A percentile compares a stretch with the other conserved stretches of the same genome.
Conservation (phyloP, 2,888 invertebrate species). For the Drosophila koepferae region DNA sequence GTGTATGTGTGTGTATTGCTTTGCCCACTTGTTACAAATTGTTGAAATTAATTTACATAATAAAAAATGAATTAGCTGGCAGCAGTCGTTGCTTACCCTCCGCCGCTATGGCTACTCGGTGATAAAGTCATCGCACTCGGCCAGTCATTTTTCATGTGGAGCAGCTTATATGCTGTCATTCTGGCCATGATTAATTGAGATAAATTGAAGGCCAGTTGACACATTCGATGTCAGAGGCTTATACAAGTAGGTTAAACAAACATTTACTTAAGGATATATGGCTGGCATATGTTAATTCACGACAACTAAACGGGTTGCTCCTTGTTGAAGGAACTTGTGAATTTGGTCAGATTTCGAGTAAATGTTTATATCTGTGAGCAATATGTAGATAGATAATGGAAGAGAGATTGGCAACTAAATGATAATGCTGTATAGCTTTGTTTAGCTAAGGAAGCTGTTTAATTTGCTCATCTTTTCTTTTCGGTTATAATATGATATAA, state of each 20-base stretch:
- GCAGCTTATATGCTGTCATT: constrained; percentile 33
- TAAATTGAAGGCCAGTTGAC: constrained; percentile 55
- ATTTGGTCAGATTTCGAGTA: neutral
- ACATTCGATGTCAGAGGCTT: constrained; percentile 20
- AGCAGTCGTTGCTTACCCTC: constrained; percentile 26
- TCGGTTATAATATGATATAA: too few relatives aligned
- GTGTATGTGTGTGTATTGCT: constrained; percentile 1
- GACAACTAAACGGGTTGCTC: neutral
- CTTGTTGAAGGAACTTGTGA: too few relatives aligned
- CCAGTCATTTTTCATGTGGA: constrained; percentile 34
- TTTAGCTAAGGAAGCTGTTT: too few relatives aligned
- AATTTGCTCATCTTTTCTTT: too few relatives aligned
- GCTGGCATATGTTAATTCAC: neutral
- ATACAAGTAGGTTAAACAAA: constrained; percentile 12
- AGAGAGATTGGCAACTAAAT: neutral
- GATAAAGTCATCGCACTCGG: constrained; percentile 39
- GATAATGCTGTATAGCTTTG: neutral
- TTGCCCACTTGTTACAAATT: constrained; percentile 61
- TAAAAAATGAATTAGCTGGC: constrained; percentile 71
- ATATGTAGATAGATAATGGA: neutral
- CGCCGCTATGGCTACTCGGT: constrained; percentile 13
- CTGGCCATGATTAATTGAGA: constrained; percentile 65
- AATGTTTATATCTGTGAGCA: neutral
- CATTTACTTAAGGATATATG: constrained; percentile 12
- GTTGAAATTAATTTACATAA: constrained; percentile 76